These are phyloP conservation scores for Cheiracanthium punctorium DNA, from an alignment of 2,888 invertebrate species.

Conservation along the genomic window DNA sequence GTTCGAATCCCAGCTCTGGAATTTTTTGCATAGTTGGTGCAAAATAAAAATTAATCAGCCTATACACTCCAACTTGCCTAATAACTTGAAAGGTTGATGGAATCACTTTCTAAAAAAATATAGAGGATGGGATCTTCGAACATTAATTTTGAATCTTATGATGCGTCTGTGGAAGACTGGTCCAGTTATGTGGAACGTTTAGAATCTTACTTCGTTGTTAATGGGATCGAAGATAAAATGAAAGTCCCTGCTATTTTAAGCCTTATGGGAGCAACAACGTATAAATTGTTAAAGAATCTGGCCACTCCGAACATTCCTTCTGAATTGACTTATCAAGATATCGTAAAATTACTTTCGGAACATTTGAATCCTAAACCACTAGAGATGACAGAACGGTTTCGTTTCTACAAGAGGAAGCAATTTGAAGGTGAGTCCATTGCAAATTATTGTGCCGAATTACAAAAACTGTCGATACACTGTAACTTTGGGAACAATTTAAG, in stretches of 20 bases:
- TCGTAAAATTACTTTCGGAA: conserved; percentile 52
- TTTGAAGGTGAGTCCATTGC: conserved; percentile 51
- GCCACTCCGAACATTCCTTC: conserved; percentile 47
- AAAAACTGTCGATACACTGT: conserved; percentile 49
- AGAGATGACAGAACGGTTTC: conserved; percentile 53
- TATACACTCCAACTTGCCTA: too few species aligned
- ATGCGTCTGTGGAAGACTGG: conserved; percentile 48
- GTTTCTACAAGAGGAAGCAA: conserved; percentile 54
- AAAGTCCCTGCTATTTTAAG: conserved; percentile 42
- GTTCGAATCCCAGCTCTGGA: too few species aligned
- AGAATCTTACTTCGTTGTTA: conserved; percentile 53
- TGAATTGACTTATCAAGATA: conserved; percentile 51
- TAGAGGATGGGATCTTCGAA: conserved; percentile 47
- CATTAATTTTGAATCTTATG: conserved; percentile 54
- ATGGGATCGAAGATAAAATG: conserved; percentile 46
- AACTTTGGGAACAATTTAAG: conserved; percentile 46
- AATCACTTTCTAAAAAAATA: too few species aligned
- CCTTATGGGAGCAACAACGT: conserved; percentile 50
- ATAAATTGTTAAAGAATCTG: conserved; percentile 52
- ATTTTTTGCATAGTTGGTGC: too few species aligned
- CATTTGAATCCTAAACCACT: conserved; percentile 51
- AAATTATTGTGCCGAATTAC: conserved; percentile 51
- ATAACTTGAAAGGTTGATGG: too few species aligned
- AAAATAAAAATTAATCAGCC: too few species aligned
- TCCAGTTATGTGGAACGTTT: conserved; percentile 46